Evolutionary conservation across 2,888 invertebrate species (phyloP), one percentile per base, ranked within the genome.

Genomic region (Hofmannophila pseudospretella): DNA sequence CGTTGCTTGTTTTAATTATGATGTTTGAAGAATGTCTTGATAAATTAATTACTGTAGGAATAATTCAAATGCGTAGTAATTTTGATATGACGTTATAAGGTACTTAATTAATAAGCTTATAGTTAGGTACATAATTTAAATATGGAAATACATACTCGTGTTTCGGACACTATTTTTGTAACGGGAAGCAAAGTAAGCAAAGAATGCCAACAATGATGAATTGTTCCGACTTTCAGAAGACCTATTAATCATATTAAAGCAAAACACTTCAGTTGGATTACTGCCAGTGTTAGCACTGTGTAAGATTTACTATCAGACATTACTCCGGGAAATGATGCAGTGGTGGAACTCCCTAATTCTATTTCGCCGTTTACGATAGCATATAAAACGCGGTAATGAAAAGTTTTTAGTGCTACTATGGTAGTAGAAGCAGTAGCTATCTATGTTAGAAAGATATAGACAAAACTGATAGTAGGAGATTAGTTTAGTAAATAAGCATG

Each of bases 241-340:
- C 47, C 51, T 61, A 65, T 70, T 67, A 64, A 70, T 73, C 65
- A 66, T 58, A 49, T 58, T 61, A 64, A 57, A 56, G 49, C 3
- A 23, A 42, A 41, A 42, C 63, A 73, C 69, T 26, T 7, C 2
- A 16, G 28, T 26, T 14, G 71, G 23, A 67, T 58, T 54, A 55
- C 32, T 40, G 66, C 73, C 68, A 67, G 56, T 56, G 58, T 54
- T 56, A 51, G 45, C 51, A 47, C 47, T 46, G 44, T 44, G 49
- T 53, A 44, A 54, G 55, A 58, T 67, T 59, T 67, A 67, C 52
- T 62, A 58, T 51, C 50, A 44, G 42, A 47, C 51, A 59, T 62
- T 56, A 58, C 49, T 59, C 53, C 43, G 46, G 49, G 49, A 61
- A 57, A 52, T 45, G 44, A 42, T 3, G n/a, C n/a, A 36, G 31